These are phyloP conservation scores for Furcula furcula DNA, from an alignment of 2,888 invertebrate genomes.

Conservation along the genomic window DNA sequence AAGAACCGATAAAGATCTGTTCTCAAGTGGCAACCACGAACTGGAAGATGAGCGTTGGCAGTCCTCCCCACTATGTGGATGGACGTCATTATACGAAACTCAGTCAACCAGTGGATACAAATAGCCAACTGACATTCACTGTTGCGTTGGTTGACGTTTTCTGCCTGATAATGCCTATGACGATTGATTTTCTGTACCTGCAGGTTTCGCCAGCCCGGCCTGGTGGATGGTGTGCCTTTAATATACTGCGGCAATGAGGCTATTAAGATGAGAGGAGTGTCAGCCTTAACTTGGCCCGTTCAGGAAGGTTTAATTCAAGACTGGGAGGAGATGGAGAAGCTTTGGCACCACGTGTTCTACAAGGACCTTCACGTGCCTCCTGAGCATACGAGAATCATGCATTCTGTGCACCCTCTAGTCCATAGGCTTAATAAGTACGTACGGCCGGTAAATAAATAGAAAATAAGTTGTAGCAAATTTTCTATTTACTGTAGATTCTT, in stretches of 20 bases:
- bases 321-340: constrained; percentile 95
- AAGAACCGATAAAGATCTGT: no score
- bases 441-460: no score
- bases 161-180: no score
- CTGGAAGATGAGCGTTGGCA: no score
- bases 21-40: no score
- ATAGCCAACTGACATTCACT: no score
- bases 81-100: no score
- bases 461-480: no score
- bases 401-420: constrained; percentile 91
- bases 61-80: no score
- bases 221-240: constrained; percentile 55
- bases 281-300: constrained; percentile 87
- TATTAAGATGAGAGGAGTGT: constrained; percentile 69
- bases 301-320: constrained; percentile 89
- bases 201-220: constrained; percentile 46
- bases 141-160: no score
- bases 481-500: no score
- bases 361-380: constrained; percentile 90
- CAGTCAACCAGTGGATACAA: no score
- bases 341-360: constrained; percentile 94
- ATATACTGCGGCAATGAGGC: constrained; percentile 83
- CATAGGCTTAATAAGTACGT: constrained; percentile 86
- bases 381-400: constrained; percentile 89
- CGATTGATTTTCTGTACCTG: not conserved